Conservation (phyloP, 2,888 invertebrate species). For the Tetranychus truncatus region DNA sequence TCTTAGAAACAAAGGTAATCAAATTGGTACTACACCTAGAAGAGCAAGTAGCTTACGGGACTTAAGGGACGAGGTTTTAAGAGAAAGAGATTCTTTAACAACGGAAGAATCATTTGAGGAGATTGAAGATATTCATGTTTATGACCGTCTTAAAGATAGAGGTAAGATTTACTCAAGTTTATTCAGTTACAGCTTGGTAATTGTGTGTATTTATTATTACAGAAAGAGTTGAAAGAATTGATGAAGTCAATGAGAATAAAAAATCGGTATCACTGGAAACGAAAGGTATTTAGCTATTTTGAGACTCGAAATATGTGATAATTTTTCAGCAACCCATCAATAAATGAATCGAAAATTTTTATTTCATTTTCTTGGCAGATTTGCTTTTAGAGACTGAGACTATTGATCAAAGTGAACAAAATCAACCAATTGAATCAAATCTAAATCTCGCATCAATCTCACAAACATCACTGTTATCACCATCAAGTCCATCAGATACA, state of each 20-base stretch:
- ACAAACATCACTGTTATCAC: not conserved
- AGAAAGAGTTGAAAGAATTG: too few relatives aligned
- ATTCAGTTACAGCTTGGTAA: too few relatives aligned
- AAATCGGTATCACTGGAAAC: too few relatives aligned
- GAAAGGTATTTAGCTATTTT: too few relatives aligned
- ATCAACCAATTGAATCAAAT: not conserved
- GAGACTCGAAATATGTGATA: too few relatives aligned
- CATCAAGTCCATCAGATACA: not conserved
- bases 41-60: slow-evolving; percentile 19
- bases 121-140: not conserved
- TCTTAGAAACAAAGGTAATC: slow-evolving; percentile 20
- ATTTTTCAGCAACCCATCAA: too few relatives aligned
- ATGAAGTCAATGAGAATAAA: too few relatives aligned
- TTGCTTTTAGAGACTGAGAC: too few relatives aligned
- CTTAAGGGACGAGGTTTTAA: slow-evolving; percentile 19
- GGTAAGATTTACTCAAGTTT: not conserved
- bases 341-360: too few relatives aligned
- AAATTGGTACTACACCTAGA: slow-evolving; percentile 19
- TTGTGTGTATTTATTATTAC: not conserved
- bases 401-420: too few relatives aligned
- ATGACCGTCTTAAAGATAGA: not conserved
- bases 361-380: too few relatives aligned
- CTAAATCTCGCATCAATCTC: not conserved
- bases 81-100: slow-evolving; percentile 15
- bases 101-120: slow-evolving; percentile 2